phyloP scores from a whole-genome alignment of 2,797 vertebrate species.

The Hoplostethus mediterraneus region DNA sequence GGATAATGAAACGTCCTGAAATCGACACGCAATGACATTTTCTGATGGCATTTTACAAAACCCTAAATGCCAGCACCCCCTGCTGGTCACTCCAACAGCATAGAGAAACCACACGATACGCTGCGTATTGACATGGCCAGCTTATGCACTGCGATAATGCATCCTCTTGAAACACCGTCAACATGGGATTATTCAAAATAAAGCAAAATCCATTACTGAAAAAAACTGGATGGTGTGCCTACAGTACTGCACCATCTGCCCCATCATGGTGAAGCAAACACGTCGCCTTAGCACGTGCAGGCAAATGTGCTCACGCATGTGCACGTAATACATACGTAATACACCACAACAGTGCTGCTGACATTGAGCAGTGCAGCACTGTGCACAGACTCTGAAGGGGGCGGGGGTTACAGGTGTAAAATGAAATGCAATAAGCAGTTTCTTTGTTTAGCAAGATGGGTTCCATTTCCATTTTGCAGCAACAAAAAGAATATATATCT shows the following conservation, averaged over 20 bases:
- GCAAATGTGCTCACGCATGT: slow-evolving; percentile 2
- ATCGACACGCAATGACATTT: slow-evolving; percentile 4
- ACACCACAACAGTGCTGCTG: neutral
- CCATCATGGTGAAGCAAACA: slow-evolving; percentile 37
- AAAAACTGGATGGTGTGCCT: slow-evolving; percentile 23
- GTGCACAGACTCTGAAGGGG: no score
- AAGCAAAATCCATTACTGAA: slow-evolving; percentile 40
- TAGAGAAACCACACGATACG: slow-evolving; percentile 32
- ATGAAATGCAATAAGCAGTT: no score
- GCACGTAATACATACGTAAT: no score
- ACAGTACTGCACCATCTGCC: slow-evolving; percentile 42
- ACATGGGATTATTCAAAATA: slow-evolving; percentile 59
- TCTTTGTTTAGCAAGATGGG: no score
- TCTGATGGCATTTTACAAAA: slow-evolving; percentile 31
- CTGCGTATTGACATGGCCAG: neutral
- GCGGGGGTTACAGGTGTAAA: no score
- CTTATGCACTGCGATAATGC: slow-evolving; percentile 24
- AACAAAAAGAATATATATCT: no score
- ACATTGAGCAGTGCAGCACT: no score
- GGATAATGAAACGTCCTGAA: neutral
- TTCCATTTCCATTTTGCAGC: no score
- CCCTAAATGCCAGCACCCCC: slow-evolving; percentile 46
- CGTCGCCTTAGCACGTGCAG: neutral
- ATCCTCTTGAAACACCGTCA: slow-evolving; percentile 39
- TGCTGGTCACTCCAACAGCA: slow-evolving; percentile 35